phyloP scores from a whole-genome alignment of 1,140 invertebrate species.

The Drosophila elegans region DNA sequence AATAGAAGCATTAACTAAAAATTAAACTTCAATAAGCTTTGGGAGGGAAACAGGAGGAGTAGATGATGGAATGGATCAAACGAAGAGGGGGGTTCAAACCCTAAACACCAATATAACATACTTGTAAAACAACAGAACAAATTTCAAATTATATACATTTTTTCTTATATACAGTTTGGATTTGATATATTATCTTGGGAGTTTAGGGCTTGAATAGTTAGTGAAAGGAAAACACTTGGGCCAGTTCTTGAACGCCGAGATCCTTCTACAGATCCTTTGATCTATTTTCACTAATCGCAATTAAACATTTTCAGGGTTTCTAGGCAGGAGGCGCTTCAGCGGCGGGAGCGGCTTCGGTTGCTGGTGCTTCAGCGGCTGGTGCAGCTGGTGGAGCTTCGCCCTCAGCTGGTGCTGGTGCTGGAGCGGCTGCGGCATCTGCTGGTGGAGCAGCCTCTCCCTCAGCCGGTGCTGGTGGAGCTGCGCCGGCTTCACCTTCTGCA shows the following conservation, averaged over 20 bases:
- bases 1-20: conserved; percentile 55
- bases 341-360: conserved; percentile 37
- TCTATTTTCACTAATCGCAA: conserved; percentile 50
- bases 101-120: conserved; percentile 10
- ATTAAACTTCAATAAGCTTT: conserved; percentile 32
- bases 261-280: conserved; percentile 50
- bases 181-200: conserved; percentile 1
- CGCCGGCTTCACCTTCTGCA: conserved; percentile 69
- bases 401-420: conserved; percentile 62
- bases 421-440: conserved; percentile 50
- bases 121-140: neutral
- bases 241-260: conserved; percentile 63
- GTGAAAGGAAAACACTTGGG: conserved; percentile 59
- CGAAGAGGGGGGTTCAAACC: conserved; percentile 21
- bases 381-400: conserved; percentile 47
- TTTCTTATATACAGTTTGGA: conserved; percentile 7
- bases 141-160: conserved; percentile 4
- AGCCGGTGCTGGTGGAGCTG: conserved; percentile 71
- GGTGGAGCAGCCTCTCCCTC: conserved; percentile 71
- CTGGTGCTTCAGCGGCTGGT: conserved; percentile 6
- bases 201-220: conserved; percentile 40
- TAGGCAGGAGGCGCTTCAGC: conserved; percentile 58
- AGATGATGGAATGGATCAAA: neutral
- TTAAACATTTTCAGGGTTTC: conserved; percentile 21
- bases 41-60: conserved; percentile 9